Evolutionary conservation across 2,888 invertebrate genomes (phyloP).

Genomic region (Nycteola revayana): DNA sequence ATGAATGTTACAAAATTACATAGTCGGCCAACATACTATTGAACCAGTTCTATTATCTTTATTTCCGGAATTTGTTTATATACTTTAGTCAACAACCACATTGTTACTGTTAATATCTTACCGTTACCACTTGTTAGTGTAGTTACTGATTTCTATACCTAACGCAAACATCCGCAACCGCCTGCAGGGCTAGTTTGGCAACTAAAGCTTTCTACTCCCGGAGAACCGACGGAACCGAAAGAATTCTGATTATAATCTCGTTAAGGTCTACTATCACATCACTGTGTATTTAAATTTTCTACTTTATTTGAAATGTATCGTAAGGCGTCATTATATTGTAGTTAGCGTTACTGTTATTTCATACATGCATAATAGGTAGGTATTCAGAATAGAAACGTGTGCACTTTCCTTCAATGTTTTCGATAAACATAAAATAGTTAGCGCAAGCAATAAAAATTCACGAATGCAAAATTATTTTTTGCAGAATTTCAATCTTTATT

Average conservation of each 20-base stretch:
- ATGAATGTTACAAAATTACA: no score
- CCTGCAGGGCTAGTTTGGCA: constrained; percentile 50
- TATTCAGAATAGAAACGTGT: constrained; percentile 11
- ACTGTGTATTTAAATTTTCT: constrained; percentile 52
- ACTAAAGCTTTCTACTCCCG: constrained; percentile 61
- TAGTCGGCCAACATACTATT: no score
- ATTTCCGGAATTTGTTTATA: constrained; percentile 14
- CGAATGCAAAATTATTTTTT: constrained; percentile 9
- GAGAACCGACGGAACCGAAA: constrained; percentile 54
- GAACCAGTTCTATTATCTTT: no score
- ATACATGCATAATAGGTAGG: constrained; percentile 11
- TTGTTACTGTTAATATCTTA: constrained; percentile 39
- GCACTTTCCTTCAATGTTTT: constrained; percentile 18
- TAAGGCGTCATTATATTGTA: constrained; percentile 24
- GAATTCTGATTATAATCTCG: constrained; percentile 63
- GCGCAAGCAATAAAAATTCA: constrained; percentile 13
- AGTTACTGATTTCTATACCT: constrained; percentile 57
- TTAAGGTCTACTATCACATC: constrained; percentile 46
- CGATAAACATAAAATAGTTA: constrained; percentile 19
- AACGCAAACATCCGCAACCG: constrained; percentile 58
- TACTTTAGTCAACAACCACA: constrained; percentile 11
- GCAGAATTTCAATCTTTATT: constrained; percentile 19
- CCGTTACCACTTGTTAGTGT: constrained; percentile 48
- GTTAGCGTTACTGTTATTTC: constrained; percentile 16
- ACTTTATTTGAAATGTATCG: constrained; percentile 21